Evolutionary conservation across 1,140 invertebrate genomes (phyloP), one percentile per base, ranked within the genome.

Genomic region (Scaptomyza pallida): DNA sequence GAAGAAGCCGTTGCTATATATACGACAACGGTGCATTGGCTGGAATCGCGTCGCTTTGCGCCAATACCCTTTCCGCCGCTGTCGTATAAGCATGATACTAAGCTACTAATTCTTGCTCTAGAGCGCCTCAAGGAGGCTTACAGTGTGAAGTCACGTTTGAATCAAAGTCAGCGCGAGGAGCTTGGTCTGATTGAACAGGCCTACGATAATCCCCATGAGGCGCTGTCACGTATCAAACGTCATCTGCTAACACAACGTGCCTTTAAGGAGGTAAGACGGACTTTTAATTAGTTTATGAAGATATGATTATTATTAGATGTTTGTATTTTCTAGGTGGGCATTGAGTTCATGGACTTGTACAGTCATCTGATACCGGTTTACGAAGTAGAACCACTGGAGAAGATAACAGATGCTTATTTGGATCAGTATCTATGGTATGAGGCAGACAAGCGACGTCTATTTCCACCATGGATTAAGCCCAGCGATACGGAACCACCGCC

Each of bases 361-460:
- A 99, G 97, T 73, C 98, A 99, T 92, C 91, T 99, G 47, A 98
- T 99, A 57, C 99, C 99, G 0, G 99, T 99, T 0, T 99, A 99
- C 90, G 99, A 99, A 90, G 98, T 99, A 13, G 99, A 99, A 89
- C 99, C 99, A 0, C 92, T 99, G 6, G 99, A 99, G 92, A 99
- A 99, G 92, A 99, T 99, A 12, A 86, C 82, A 1, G 99, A 99
- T 92, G 99, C 99, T n/a, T 99, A 99, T 92, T 92, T 99, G 21
- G 99, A 99, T 93, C 99, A 99, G 92, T 99, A 99, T 92, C 92
- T 99, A 5, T 99, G 99, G 99, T 99, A 99, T 91, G 99, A 99
- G 92, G 98, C 99, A 0, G 99, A 99, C 91, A 99, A 99, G 90
- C 93, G 99, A 19, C 92, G 98, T 21, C 92, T 99, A 3, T 99